Conservation (phyloP, 1,140 invertebrate genomes). For the Drosophila oshimai region DNA sequence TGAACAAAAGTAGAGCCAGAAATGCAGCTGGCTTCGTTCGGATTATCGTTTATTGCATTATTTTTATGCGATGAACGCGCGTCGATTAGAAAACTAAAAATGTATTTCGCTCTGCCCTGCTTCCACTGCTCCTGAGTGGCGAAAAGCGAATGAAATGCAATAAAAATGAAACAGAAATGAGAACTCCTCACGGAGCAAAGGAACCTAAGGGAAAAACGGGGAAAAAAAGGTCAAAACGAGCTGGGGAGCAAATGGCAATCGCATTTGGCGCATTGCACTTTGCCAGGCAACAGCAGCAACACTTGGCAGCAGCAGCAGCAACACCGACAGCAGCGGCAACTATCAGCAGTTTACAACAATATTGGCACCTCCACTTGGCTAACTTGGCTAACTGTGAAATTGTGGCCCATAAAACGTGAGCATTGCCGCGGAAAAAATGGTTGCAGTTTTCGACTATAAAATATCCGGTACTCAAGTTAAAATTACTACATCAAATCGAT, state of each 20-base stretch:
- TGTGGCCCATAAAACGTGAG: conserved; percentile 75
- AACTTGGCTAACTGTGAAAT: conserved; percentile 71
- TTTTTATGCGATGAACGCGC: conserved; percentile 81
- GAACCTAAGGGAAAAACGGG: background rate
- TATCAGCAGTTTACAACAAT: conserved; percentile 80
- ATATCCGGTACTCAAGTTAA: conserved; percentile 3
- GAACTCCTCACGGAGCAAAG: conserved; percentile 1
- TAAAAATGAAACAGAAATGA: conserved; percentile 62
- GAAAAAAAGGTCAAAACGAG: conserved; percentile 28
- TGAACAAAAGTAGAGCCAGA: conserved; percentile 52
- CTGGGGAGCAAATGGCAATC: conserved; percentile 70
- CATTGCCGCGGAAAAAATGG: conserved; percentile 34
- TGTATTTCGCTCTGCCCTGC: conserved; percentile 55
- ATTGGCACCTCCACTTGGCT: conserved; percentile 70
- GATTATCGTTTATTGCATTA: conserved; percentile 81
- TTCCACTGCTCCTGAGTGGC: conserved; percentile 42
- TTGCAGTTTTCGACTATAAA: conserved; percentile 9
- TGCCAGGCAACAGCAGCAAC: conserved; percentile 28
- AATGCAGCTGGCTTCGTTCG: conserved; percentile 58
- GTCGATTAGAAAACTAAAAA: conserved; percentile 81
- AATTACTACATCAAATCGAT: conserved; percentile 1
- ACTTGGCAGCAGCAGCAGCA: conserved; percentile 10
- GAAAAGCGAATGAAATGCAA: conserved; percentile 65
- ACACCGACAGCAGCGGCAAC: conserved; percentile 46
- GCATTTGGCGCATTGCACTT: conserved; percentile 73